Evolutionary conservation across 2,797 vertebrate species (phyloP).

Genomic region (Cyprinella venusta): DNA sequence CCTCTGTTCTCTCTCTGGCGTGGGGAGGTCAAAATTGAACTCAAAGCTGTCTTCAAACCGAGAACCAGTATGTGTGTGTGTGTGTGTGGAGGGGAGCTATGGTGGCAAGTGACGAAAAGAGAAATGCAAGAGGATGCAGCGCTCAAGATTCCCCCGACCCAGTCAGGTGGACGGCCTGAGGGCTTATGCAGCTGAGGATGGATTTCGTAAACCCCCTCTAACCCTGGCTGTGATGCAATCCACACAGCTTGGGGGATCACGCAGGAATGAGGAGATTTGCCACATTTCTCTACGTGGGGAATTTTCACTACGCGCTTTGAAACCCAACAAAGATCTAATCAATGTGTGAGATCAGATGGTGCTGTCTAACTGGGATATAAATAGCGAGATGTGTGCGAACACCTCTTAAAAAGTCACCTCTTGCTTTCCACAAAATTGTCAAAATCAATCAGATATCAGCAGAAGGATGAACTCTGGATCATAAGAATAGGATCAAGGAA

Average conservation of each 20-base stretch:
- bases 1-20: constrained; percentile 45
- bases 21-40: constrained; percentile 51
- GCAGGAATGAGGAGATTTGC: constrained; percentile 24
- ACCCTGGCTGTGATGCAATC: constrained; percentile 19
- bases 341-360: constrained; percentile 37
- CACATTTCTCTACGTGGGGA: constrained; percentile 20
- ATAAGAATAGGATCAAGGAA: constrained; percentile 33
- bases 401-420: constrained; percentile 61
- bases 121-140: background rate
- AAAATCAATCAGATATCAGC: constrained; percentile 68
- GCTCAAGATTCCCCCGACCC: background rate
- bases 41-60: constrained; percentile 52
- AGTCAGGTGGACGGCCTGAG: background rate
- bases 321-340: constrained; percentile 41
- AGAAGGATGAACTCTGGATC: constrained; percentile 50
- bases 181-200: constrained; percentile 12
- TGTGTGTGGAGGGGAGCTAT: background rate
- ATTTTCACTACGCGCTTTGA: background rate
- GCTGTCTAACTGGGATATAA: constrained; percentile 68
- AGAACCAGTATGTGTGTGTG: background rate
- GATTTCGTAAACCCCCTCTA: constrained; percentile 38
- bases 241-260: constrained; percentile 18
- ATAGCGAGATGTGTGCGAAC: constrained; percentile 71
- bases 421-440: constrained; percentile 61
- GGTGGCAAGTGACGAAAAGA: background rate